A percentile compares a stretch with the other conserved stretches of the same genome.
phyloP scores from a whole-genome alignment of 2,797 vertebrate species.

The Antennarius maculatus region DNA sequence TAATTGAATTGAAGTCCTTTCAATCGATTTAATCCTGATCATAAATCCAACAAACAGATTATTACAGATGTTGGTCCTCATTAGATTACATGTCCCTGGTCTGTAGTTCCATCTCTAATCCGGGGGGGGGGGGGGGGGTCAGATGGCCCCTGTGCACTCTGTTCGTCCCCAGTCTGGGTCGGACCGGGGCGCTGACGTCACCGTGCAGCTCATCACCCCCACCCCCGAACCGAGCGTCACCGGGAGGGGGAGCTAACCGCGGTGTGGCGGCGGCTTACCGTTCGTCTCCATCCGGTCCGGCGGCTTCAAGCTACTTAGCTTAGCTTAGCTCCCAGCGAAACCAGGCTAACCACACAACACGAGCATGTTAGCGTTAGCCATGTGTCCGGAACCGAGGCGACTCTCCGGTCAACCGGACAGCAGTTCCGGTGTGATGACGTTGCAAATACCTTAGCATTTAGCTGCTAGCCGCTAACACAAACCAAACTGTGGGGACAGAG shows the following conservation, averaged over 20 bases:
- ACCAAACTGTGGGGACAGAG: background rate
- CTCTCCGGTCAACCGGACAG: background rate
- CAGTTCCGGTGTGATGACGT: fast-evolving
- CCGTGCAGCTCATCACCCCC: constrained; percentile 80
- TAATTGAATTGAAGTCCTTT: too few relatives aligned
- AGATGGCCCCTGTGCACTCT: constrained; percentile 90
- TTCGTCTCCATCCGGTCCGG: constrained; percentile 84
- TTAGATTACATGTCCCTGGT: too few relatives aligned
- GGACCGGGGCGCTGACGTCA: constrained; percentile 44
- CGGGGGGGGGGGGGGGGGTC: constrained; percentile 55
- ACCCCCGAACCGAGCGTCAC: constrained; percentile 1
- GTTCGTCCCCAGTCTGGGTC: constrained; percentile 82
- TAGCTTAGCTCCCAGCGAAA: too few relatives aligned
- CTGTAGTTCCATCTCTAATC: too few relatives aligned
- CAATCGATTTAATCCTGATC: too few relatives aligned
- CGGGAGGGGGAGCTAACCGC: too few relatives aligned
- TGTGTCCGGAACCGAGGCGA: background rate
- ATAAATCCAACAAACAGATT: too few relatives aligned
- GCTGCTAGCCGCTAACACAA: background rate
- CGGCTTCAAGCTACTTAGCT: fast-evolving
- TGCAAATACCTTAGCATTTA: fast-evolving
- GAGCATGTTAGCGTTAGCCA: background rate
- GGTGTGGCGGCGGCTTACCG: constrained; percentile 71
- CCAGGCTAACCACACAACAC: fast-evolving
- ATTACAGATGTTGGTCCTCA: too few relatives aligned